phyloP scores from a whole-genome alignment of 1,140 invertebrate genomes.

The Apis laboriosa region DNA sequence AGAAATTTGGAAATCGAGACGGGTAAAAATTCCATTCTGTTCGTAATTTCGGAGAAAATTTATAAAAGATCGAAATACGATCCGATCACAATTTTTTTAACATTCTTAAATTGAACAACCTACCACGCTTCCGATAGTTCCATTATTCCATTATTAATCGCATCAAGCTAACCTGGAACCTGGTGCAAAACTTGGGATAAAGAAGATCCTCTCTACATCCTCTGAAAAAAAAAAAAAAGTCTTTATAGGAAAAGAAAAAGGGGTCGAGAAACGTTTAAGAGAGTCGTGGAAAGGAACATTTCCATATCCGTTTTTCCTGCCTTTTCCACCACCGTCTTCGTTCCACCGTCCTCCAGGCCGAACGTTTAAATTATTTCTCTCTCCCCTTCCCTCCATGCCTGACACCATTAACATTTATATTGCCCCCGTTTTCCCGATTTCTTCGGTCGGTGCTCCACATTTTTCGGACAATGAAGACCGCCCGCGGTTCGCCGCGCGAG shows the following conservation, averaged over 20 bases:
- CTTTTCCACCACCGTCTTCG: slow-evolving; percentile 32
- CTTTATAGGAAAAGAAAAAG: background rate
- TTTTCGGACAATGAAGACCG: slow-evolving; percentile 65
- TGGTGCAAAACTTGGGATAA: too few species aligned
- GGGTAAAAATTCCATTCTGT: too few species aligned
- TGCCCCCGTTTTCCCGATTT: slow-evolving; percentile 54
- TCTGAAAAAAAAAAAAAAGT: background rate
- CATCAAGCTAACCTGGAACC: too few species aligned
- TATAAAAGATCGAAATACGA: too few species aligned
- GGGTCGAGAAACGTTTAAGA: background rate
- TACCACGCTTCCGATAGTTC: too few species aligned
- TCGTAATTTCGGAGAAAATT: too few species aligned
- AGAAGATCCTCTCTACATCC: background rate
- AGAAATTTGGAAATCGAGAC: background rate
- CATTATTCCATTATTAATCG: too few species aligned
- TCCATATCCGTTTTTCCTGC: slow-evolving; percentile 48
- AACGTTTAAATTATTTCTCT: slow-evolving; percentile 34
- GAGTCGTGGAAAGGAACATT: slow-evolving; percentile 45
- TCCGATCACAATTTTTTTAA: too few species aligned
- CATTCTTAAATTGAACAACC: too few species aligned
- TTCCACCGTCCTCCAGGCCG: background rate
- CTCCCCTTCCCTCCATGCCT: slow-evolving; percentile 2
- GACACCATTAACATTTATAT: slow-evolving; percentile 71
- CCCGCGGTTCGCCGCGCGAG: slow-evolving; percentile 52
- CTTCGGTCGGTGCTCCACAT: slow-evolving; percentile 50